Evolutionary conservation across 2,113 vertebrate genomes (phyloP), one percentile per base, ranked within the genome.

Genomic region (Cephalopterus ornatus): DNA sequence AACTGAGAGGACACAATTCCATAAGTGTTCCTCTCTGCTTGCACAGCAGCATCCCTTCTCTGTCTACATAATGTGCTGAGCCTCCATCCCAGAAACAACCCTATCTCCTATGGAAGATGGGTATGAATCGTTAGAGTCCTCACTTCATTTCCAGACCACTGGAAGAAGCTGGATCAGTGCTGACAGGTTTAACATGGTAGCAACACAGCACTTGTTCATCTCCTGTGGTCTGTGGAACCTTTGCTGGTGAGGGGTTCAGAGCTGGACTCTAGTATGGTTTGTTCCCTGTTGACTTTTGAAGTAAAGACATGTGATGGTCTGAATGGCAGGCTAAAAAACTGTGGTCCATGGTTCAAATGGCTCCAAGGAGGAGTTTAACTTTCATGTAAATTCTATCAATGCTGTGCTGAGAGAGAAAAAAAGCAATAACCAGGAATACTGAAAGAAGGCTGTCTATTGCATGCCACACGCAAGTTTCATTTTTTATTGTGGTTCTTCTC

Each of bases 141-240:
- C 39, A 22, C 11, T 49, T 32, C 2, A 1, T 65, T 50, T 89
- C 35, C 63, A 72, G 68, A 46, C 12, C 7, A 5, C 20, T 87
- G 39, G 63, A 85, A 81, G 78, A 66, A 47, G 23, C 6, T 47
- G 32, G 12, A 39, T 77, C 27, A n/a, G 2, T 84, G 26, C 5
- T 49, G 42, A 75, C 6, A 37, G 1, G 1, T 59, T 87, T 53
- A 73, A 32, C 0, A 0, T 18, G 8, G 7, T 46, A 67, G 42
- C 39, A 53, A 33, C 17, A n/a, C 5, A 66, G 8, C 14, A 62
- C 12, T 41, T 58, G 11, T n/a, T 52, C 46, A 67, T 81, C 42
- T 92, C 14, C 56, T 82, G 42, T n/a, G 24, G 12, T 33, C 44
- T 59, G 22, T 1, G 1, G 33, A 63, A 63, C 24, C 67, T 83